Percentiles rank a stretch among this genome's conserved stretches.
Evolutionary conservation across 2,888 invertebrate species (phyloP).

Genomic region (Neuroscelio doddi): DNA sequence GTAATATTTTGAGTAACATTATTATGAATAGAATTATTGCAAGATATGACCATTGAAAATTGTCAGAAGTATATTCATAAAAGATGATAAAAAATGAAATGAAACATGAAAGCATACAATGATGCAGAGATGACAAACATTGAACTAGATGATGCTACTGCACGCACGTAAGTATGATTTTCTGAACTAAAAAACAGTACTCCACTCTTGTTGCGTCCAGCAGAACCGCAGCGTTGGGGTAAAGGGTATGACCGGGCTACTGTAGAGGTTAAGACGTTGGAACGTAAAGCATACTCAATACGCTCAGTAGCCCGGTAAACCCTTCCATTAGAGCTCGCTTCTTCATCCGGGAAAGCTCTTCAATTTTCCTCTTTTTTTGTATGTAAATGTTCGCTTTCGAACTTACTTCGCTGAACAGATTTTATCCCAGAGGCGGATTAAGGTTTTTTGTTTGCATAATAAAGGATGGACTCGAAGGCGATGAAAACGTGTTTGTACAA

Average conservation of each 20-base stretch:
- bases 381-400: slow-evolving; percentile 21
- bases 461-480: too few relatives aligned
- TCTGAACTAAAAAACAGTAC: background rate
- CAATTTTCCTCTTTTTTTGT: slow-evolving; percentile 23
- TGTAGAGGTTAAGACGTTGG: slow-evolving; percentile 45
- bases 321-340: slow-evolving; percentile 51
- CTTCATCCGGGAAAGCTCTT: slow-evolving; percentile 18
- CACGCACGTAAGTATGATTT: too few relatives aligned
- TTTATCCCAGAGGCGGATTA: slow-evolving; percentile 19
- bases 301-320: slow-evolving; percentile 48
- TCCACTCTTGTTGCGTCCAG: background rate
- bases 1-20: too few relatives aligned
- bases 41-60: too few relatives aligned
- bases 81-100: too few relatives aligned
- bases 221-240: background rate
- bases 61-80: too few relatives aligned
- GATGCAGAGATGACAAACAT: too few relatives aligned
- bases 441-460: too few relatives aligned
- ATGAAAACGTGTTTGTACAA: too few relatives aligned
- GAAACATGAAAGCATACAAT: too few relatives aligned
- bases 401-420: slow-evolving; percentile 22
- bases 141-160: too few relatives aligned
- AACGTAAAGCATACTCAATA: slow-evolving; percentile 45
- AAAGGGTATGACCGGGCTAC: slow-evolving; percentile 38
- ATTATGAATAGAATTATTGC: too few relatives aligned